These are phyloP conservation scores for Dynastes hyllus DNA, from an alignment of 2,888 invertebrate genomes.

Conservation along the genomic window DNA sequence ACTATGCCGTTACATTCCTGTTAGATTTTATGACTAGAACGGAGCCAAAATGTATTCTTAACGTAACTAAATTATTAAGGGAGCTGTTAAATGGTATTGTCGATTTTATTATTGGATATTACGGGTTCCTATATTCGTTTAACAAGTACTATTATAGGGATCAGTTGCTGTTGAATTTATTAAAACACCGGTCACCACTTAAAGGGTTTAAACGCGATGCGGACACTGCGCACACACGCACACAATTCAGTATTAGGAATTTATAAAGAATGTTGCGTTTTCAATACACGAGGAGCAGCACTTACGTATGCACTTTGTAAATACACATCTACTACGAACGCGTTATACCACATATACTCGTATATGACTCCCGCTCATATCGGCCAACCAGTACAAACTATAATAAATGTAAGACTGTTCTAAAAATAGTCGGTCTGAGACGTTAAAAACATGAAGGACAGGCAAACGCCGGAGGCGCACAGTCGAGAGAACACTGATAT, in stretches of 20 bases:
- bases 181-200: background rate
- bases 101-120: slow-evolving; percentile 1
- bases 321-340: slow-evolving; percentile 33
- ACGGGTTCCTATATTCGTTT: background rate
- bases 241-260: slow-evolving; percentile 30
- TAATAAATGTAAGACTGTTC: slow-evolving; percentile 65
- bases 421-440: slow-evolving; percentile 67
- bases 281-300: slow-evolving; percentile 27
- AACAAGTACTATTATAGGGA: background rate
- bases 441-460: slow-evolving; percentile 67
- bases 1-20: background rate
- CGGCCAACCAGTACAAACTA: slow-evolving; percentile 57
- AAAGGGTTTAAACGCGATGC: background rate
- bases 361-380: slow-evolving; percentile 53
- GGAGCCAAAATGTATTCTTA: slow-evolving; percentile 1
- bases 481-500: slow-evolving; percentile 58
- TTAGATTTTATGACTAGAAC: background rate
- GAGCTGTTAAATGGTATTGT: background rate
- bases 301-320: slow-evolving; percentile 31
- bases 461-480: slow-evolving; percentile 59
- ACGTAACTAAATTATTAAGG: background rate
- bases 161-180: background rate
- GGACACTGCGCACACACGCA: slow-evolving; percentile 2
- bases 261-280: slow-evolving; percentile 28
- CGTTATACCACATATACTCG: slow-evolving; percentile 39